A percentile compares a stretch with the other conserved stretches of the same genome.
phyloP scores from a whole-genome alignment of 2,888 invertebrate species.

The Lepidochitona cinerea region DNA sequence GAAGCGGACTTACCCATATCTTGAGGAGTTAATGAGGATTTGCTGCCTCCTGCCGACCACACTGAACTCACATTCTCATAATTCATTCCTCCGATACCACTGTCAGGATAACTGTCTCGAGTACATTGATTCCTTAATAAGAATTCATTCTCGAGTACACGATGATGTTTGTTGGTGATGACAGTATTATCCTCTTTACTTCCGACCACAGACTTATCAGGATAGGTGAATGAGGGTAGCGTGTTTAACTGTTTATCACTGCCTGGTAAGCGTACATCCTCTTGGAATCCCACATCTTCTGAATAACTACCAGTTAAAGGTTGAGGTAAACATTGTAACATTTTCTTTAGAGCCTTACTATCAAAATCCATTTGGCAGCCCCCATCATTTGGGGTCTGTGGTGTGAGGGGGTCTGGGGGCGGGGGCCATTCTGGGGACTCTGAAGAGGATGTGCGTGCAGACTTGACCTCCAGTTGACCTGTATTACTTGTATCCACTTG shows the following conservation, averaged over 20 bases:
- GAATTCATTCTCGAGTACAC: conserved; percentile 51
- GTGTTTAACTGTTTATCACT: neutral
- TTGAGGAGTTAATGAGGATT: conserved; percentile 11
- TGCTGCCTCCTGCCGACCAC: conserved; percentile 51
- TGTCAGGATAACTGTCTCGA: conserved; percentile 62
- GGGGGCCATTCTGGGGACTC: conserved; percentile 65
- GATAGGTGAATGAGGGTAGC: neutral
- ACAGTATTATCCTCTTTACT: neutral
- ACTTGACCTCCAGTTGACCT: neutral
- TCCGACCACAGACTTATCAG: neutral
- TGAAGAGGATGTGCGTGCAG: conserved; percentile 69
- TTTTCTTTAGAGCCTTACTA: conserved; percentile 89
- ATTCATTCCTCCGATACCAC: conserved; percentile 62
- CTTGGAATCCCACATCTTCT: conserved; percentile 56
- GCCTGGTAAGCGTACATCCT: conserved; percentile 10
- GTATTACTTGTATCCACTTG: neutral
- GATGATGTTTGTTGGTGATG: neutral
- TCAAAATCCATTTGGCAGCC: conserved; percentile 75
- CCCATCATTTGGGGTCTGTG: conserved; percentile 55
- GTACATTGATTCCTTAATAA: conserved; percentile 48
- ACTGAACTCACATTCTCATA: conserved; percentile 48
- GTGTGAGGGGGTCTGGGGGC: conserved; percentile 63
- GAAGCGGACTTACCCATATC: neutral
- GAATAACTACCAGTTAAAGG: conserved; percentile 41
- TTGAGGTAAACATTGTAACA: conserved; percentile 91